Conservation (phyloP, 2,888 invertebrate genomes). For the Eutolmus rufibarbis region DNA sequence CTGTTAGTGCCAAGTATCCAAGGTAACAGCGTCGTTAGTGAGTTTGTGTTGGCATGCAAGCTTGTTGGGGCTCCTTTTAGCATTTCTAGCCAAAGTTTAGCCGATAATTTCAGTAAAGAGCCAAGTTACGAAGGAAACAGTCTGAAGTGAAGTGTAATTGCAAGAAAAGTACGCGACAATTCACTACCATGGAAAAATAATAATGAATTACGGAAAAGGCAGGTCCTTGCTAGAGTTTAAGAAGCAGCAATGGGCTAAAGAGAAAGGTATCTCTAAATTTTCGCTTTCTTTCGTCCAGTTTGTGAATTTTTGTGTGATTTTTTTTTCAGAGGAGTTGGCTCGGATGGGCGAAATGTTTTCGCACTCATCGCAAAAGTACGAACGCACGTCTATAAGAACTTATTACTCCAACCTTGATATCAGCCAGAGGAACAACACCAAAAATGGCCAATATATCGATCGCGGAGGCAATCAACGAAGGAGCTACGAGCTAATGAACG, state of each 20-base stretch:
- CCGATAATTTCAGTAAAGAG: slow-evolving; percentile 40
- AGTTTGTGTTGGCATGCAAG: background rate
- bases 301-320: background rate
- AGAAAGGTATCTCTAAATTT: slow-evolving; percentile 74
- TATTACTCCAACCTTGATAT: slow-evolving; percentile 61
- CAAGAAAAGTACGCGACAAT: background rate
- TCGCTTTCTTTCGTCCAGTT: background rate
- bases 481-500: slow-evolving; percentile 41
- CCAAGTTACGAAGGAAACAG: background rate
- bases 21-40: slow-evolving; percentile 40
- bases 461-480: background rate
- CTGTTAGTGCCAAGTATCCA: slow-evolving; percentile 30
- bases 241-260: slow-evolving; percentile 90
- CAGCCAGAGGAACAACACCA: slow-evolving; percentile 51
- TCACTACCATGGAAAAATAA: slow-evolving; percentile 21
- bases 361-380: slow-evolving; percentile 63
- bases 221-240: slow-evolving; percentile 83
- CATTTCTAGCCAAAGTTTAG: slow-evolving; percentile 40
- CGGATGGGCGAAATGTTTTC: slow-evolving; percentile 82
- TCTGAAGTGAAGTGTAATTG: background rate
- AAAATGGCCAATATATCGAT: slow-evolving; percentile 18
- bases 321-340: slow-evolving; percentile 78
- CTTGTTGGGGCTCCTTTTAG: background rate
- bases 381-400: slow-evolving; percentile 62
- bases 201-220: slow-evolving; percentile 42